Evolutionary conservation across 2,797 vertebrate genomes (phyloP).

Genomic region (Sparus aurata): DNA sequence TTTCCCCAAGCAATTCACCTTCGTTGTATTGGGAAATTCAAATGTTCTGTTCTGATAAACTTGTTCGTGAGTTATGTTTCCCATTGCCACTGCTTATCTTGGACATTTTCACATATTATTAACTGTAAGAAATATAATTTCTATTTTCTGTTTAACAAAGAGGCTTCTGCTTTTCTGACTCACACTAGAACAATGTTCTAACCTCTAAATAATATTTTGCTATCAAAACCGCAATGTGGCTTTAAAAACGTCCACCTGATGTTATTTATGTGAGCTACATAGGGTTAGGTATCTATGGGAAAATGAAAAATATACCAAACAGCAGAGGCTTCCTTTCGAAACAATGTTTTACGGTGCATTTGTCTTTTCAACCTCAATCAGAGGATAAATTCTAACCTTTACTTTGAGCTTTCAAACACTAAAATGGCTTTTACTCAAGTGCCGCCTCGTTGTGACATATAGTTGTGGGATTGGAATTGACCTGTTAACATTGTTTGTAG

Average conservation of each 20-base stretch:
- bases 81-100: background rate
- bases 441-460: conserved; percentile 2
- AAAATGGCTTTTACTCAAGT: conserved; percentile 19
- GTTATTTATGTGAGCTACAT: background rate
- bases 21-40: background rate
- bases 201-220: background rate
- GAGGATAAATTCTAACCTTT: conserved; percentile 6
- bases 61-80: background rate
- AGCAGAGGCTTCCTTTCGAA: background rate
- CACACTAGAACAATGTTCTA: background rate
- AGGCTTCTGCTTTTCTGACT: background rate
- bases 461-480: conserved; percentile 19
- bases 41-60: background rate
- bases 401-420: conserved; percentile 21
- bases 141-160: background rate
- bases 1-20: background rate
- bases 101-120: background rate
- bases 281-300: background rate
- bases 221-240: background rate
- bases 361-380: background rate
- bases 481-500: conserved; percentile 21
- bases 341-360: background rate
- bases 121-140: too few relatives aligned
- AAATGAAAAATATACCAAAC: background rate
- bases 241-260: conserved; percentile 8